These are phyloP conservation scores for Carabus problematicus DNA, from an alignment of 2,888 invertebrate species.

Conservation along the genomic window DNA sequence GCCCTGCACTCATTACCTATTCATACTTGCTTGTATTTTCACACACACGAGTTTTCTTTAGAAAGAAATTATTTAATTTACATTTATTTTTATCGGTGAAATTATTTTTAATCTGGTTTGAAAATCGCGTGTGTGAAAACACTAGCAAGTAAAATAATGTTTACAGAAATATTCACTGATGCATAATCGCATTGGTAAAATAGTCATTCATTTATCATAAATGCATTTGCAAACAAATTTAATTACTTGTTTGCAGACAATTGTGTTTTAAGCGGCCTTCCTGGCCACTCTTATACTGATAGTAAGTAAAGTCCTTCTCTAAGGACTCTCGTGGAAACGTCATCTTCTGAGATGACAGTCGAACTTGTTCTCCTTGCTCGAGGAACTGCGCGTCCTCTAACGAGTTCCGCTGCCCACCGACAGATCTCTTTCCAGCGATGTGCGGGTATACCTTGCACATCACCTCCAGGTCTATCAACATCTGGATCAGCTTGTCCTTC, in stretches of 20 bases:
- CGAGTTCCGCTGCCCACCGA: slow-evolving; percentile 18
- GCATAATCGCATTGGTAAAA: too few relatives aligned
- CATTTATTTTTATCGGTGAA: too few relatives aligned
- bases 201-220: too few relatives aligned
- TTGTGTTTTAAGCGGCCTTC: slow-evolving; percentile 27
- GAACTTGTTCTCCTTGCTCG: slow-evolving; percentile 21
- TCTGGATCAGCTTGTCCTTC: slow-evolving; percentile 25
- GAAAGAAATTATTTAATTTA: too few relatives aligned
- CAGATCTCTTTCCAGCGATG: slow-evolving; percentile 23
- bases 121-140: neutral
- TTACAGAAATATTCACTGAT: slow-evolving; percentile 5
- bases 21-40: slow-evolving; percentile 22
- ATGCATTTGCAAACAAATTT: too few relatives aligned
- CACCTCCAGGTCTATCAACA: slow-evolving; percentile 23
- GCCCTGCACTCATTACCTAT: slow-evolving; percentile 29
- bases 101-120: too few relatives aligned
- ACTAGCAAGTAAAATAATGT: slow-evolving; percentile 28
- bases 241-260: slow-evolving; percentile 5
- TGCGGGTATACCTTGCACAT: slow-evolving; percentile 27
- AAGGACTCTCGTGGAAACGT: neutral
- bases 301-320: slow-evolving; percentile 17
- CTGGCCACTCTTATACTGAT: slow-evolving; percentile 26
- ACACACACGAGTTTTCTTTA: too few relatives aligned
- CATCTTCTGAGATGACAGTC: neutral
- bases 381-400: slow-evolving; percentile 30